Conservation (phyloP, 2,888 invertebrate genomes). For the Netelia inedita region DNA sequence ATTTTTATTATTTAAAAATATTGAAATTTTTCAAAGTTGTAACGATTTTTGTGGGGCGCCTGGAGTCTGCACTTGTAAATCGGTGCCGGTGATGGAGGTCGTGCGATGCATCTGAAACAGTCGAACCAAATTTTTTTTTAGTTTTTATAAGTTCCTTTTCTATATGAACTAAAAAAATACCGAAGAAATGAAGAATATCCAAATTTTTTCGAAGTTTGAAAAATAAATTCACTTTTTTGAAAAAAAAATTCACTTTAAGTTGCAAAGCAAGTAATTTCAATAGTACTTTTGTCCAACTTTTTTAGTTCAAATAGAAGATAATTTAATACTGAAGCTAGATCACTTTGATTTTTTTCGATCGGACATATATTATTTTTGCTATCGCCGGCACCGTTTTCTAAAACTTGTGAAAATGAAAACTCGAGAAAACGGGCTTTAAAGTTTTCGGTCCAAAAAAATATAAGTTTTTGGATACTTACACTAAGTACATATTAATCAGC, state of each 20-base stretch:
- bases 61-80: constrained; percentile 48
- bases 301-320: constrained; percentile 46
- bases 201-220: constrained; percentile 49
- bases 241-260: constrained; percentile 50
- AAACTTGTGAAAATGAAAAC: too few relatives aligned
- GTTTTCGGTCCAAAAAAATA: background rate
- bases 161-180: constrained; percentile 59
- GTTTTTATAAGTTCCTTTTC: constrained; percentile 55
- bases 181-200: constrained; percentile 37
- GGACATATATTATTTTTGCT: constrained; percentile 47
- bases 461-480: background rate
- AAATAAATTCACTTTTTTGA: constrained; percentile 28
- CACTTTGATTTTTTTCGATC: constrained; percentile 48
- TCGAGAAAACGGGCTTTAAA: too few relatives aligned
- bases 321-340: constrained; percentile 54
- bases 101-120: constrained; percentile 63
- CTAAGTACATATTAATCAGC: background rate
- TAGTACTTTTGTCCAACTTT: constrained; percentile 45
- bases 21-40: constrained; percentile 46
- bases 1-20: constrained; percentile 48
- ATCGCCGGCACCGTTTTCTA: constrained; percentile 47
- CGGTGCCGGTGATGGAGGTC: constrained; percentile 64
- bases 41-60: constrained; percentile 48
- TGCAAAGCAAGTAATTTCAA: constrained; percentile 48
- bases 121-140: constrained; percentile 49